Evolutionary conservation across 1,140 invertebrate species (phyloP).

Genomic region (Leucophenga varia): DNA sequence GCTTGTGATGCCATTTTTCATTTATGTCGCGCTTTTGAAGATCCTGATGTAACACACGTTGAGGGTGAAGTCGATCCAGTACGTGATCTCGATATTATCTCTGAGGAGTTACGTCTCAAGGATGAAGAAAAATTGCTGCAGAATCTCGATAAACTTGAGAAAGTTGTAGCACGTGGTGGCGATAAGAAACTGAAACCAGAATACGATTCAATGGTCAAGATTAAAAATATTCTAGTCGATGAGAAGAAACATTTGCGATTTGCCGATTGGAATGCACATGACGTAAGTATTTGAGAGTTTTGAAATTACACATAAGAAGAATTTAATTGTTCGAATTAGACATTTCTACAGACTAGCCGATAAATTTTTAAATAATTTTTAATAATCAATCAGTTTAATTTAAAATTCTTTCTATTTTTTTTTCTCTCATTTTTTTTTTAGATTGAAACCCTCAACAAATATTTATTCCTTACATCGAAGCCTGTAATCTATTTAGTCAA

Average conservation of each 20-base stretch:
- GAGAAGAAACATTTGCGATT: slow-evolving; percentile 94
- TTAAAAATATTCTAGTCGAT: slow-evolving; percentile 81
- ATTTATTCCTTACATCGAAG: slow-evolving; percentile 97
- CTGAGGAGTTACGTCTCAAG: slow-evolving; percentile 92
- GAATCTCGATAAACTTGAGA: slow-evolving; percentile 85
- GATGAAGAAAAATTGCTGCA: slow-evolving; percentile 84
- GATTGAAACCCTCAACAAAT: slow-evolving; percentile 97
- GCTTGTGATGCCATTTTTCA: slow-evolving; percentile 99
- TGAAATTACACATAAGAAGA: no score
- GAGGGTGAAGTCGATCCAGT: slow-evolving; percentile 98
- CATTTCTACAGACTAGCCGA: background rate
- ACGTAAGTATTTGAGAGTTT: slow-evolving; percentile 76
- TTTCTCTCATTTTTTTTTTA: slow-evolving; percentile 52
- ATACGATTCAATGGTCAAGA: slow-evolving; percentile 86
- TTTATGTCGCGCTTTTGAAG: slow-evolving; percentile 94
- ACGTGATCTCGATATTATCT: slow-evolving; percentile 94
- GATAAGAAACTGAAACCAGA: slow-evolving; percentile 96
- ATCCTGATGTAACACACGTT: slow-evolving; percentile 96
- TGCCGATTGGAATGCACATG: slow-evolving; percentile 88
- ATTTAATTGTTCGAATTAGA: no score
- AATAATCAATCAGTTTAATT: slow-evolving; percentile 5
- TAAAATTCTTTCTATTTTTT: slow-evolving; percentile 32
- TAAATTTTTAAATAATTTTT: background rate
- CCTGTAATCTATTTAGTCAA: slow-evolving; percentile 98
- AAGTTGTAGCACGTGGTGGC: slow-evolving; percentile 80